phyloP scores from a whole-genome alignment of 2,113 vertebrate genomes.

The Pollimyrus isidori region DNA sequence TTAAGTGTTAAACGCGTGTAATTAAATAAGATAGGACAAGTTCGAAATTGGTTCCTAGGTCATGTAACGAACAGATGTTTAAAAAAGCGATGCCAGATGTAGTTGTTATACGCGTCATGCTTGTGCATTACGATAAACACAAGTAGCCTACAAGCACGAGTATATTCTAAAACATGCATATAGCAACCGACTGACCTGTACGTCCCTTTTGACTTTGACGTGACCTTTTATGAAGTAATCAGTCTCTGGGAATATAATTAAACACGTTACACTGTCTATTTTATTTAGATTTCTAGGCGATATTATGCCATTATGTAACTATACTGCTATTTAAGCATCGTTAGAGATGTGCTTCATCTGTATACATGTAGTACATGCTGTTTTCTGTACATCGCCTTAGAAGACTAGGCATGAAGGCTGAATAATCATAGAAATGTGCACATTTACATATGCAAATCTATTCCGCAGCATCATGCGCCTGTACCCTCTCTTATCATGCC shows the following conservation, averaged over 20 bases:
- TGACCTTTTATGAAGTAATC: background rate
- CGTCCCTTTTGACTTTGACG: background rate
- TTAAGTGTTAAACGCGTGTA: constrained; percentile 15
- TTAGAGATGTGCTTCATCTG: background rate
- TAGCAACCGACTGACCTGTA: background rate
- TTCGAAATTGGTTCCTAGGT: constrained; percentile 3
- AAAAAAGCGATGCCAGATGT: background rate
- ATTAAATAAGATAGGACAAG: constrained; percentile 19
- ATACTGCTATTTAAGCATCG: background rate
- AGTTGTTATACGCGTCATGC: background rate
- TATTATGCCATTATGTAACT: background rate
- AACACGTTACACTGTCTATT: background rate
- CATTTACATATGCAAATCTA: constrained; percentile 15
- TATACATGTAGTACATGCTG: background rate
- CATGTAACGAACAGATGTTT: constrained; percentile 10
- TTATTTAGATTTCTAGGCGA: background rate
- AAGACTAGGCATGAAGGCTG: background rate
- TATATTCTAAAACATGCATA: background rate
- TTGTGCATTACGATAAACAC: background rate
- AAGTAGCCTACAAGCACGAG: background rate
- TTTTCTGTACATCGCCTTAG: background rate
- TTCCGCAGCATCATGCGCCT: background rate
- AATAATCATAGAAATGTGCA: background rate
- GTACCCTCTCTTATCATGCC: background rate
- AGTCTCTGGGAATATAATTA: background rate